Evolutionary conservation across 2,113 vertebrate genomes (phyloP).

Genomic region (Phrynosoma blainvillii): DNA sequence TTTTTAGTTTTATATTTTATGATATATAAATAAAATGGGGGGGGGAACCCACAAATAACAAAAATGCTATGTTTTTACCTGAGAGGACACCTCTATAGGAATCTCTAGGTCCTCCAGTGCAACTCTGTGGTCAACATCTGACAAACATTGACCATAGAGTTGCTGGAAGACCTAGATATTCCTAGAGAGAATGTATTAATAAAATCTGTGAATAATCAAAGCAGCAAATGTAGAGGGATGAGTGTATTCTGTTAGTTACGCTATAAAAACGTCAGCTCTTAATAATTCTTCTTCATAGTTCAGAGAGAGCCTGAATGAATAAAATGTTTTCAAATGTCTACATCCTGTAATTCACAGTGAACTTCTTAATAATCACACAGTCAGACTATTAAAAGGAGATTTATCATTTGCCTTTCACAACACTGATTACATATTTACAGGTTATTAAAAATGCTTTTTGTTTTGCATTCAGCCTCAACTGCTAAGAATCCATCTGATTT

Average conservation of each 20-base stretch:
- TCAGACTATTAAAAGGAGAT: slow-evolving; percentile 31
- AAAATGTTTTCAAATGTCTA: slow-evolving; percentile 20
- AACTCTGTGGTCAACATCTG: no score
- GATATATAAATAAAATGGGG: no score
- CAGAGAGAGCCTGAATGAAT: neutral
- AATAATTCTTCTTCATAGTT: neutral
- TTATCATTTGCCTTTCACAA: slow-evolving; percentile 11
- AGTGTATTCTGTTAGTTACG: neutral
- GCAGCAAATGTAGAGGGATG: no score
- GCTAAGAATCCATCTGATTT: slow-evolving; percentile 51
- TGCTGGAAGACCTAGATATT: no score
- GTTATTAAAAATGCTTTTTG: slow-evolving; percentile 17
- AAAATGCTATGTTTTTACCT: no score
- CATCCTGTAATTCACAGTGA: neutral
- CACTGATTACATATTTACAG: slow-evolving; percentile 23
- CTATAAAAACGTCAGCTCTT: neutral
- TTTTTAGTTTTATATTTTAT: no score
- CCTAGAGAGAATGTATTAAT: no score
- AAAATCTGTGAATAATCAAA: no score
- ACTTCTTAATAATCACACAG: slow-evolving; percentile 2
- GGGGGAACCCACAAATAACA: no score
- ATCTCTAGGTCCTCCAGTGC: no score
- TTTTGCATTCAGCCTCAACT: slow-evolving; percentile 36
- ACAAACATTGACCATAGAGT: no score
- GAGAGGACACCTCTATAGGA: no score